phyloP scores from a whole-genome alignment of 2,113 vertebrate species.

The Myiozetetes cayanensis region DNA sequence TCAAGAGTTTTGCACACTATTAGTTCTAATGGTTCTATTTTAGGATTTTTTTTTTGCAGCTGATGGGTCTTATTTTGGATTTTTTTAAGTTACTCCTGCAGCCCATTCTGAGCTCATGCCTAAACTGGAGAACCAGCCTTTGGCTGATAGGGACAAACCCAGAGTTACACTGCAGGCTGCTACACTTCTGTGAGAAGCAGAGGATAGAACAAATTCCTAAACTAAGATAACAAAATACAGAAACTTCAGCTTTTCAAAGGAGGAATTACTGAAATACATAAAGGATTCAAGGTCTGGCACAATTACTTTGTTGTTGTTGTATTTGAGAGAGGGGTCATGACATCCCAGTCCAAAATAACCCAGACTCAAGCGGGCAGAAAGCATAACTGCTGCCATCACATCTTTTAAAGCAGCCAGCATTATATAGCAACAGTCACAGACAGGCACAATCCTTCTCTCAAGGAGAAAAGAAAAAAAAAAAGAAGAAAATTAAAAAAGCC shows the following conservation, averaged over 20 bases:
- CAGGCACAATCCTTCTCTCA: neutral
- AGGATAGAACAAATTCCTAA: neutral
- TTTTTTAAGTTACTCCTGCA: neutral
- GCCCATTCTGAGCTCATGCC: neutral
- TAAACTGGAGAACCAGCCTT: neutral
- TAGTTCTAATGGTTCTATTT: neutral
- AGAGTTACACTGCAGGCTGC: neutral
- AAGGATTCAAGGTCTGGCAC: neutral
- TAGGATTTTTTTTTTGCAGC: neutral
- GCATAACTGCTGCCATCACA: neutral
- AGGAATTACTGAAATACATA: neutral
- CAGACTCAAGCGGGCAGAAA: neutral
- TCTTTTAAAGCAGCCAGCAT: neutral
- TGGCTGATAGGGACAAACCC: neutral
- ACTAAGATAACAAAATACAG: neutral
- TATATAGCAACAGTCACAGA: neutral
- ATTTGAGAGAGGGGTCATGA: neutral
- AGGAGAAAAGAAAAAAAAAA: neutral
- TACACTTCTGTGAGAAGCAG: neutral
- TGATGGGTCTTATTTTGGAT: neutral
- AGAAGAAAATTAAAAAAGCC: neutral
- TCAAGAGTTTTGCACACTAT: neutral
- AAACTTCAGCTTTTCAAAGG: neutral
- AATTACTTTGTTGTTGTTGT: neutral
- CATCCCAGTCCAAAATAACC: constrained; percentile 1